A percentile compares a stretch with the other conserved stretches of the same genome.
Evolutionary conservation across 2,113 vertebrate species (phyloP).

Genomic region (Actenoides lindsayi): DNA sequence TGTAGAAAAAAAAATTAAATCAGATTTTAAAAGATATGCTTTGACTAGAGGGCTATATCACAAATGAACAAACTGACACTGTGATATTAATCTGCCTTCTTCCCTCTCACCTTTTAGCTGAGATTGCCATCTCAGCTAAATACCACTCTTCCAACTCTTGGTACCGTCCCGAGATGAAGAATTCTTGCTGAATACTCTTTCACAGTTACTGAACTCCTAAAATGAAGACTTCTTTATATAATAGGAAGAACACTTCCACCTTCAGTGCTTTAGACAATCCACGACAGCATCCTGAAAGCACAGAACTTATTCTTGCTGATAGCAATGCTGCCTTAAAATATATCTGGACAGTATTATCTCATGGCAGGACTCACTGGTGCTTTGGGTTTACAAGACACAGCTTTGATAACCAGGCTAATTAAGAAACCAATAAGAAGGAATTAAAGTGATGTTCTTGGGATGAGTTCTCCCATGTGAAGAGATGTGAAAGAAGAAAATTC

Average conservation of each 20-base stretch:
- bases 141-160: background rate
- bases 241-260: background rate
- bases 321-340: background rate
- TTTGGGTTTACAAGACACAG: background rate
- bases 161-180: background rate
- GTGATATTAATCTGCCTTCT: background rate
- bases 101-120: background rate
- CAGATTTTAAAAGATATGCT: background rate
- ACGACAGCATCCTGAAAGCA: background rate
- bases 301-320: background rate
- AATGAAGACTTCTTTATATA: background rate
- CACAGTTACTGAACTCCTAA: background rate
- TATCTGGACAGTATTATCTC: too few relatives aligned
- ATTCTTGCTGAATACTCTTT: background rate
- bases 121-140: background rate
- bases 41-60: background rate
- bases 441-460: background rate
- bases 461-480: background rate
- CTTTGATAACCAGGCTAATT: background rate
- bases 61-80: background rate
- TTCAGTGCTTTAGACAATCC: background rate
- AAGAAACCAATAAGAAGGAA: background rate
- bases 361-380: background rate
- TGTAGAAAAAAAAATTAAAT: background rate
- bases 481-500: background rate